Evolutionary conservation across 2,797 vertebrate genomes (phyloP), one percentile per base, ranked within the genome.

Genomic region (Phrynocephalus guinanensis): DNA sequence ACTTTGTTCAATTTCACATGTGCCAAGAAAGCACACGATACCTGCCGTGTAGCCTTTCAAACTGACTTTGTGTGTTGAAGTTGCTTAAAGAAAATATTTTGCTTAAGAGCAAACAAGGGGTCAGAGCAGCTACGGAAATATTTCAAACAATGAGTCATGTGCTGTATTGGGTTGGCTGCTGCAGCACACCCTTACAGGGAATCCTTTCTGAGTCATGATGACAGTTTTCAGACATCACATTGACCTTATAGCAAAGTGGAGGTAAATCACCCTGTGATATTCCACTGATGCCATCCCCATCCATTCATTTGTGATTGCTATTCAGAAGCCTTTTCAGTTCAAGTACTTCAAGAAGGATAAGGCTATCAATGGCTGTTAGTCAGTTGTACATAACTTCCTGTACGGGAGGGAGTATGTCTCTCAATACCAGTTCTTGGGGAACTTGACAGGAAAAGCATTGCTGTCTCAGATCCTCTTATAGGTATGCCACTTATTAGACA

Each of bases 91-190:
- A 89, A 87, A 90, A 87, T 44, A 92, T 91, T 91, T 90, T 90
- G 92, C 81, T 94, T 85, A 92, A 95, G 93, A 91, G 95, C 95
- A 96, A 95, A 95, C 93, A 83, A 90, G 93, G 94, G 92, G 93
- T 94, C 91, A 89, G 89, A 91, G 76, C 87, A 95, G 92, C 93
- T 90, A 88, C 91, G 83, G 0, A 0, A 86, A 3, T 90, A 92
- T 93, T 95, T 93, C 91, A 94, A 93, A 93, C 88, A 92, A 1
- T 28, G 72, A 89, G 89, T 91, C 83, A 91, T 88, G 88, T 92
- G 85, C 82, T 89, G 87, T 88, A 84, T 83, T 91, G 87, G 90
- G 82, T 83, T 82, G 73, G 86, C 86, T 84, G 89, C 82, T 87
- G 87, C 81, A 88, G 88, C 81, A 88, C 70, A 89, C 26, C 75